Evolutionary conservation across 2,797 vertebrate genomes (phyloP), one percentile per base, ranked within the genome.

Genomic region (Enteromius viviparus): DNA sequence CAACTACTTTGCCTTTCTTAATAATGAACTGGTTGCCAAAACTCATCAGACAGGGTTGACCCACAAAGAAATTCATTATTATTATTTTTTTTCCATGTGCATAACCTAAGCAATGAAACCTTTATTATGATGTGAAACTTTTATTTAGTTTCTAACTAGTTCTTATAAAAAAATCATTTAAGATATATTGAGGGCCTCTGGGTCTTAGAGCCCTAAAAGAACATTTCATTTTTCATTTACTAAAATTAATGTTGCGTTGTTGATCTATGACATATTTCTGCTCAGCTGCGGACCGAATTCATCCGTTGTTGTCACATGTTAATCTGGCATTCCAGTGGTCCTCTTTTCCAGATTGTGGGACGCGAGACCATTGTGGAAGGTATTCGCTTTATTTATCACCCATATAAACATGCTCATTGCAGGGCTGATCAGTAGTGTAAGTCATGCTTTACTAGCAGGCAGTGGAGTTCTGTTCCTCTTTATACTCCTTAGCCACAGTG

Each of bases 401-500:
- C 70, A 81, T 76, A 85, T 82, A 87, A 86, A 83, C 81, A 76
- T 68, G 58, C 76, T 87, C 76, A 47, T 82, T 81, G 82, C 66
- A 78, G 55, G 84, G 82, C 82, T 87, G 85, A 88, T 86, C 87
- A 82, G 80, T 60, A 81, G 87, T 72, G 82, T 85, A 84, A 85
- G 85, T 85, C 81, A 81, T 82, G 79, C 69, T 87, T 71, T 85
- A 84, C 76, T 86, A 66, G 45, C 80, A 83, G 76, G 83, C 87
- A 60, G 76, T 85, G 81, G 88, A 92, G 92, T 92, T 78, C 83
- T 85, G 74, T 93, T 91, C 89, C 88, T 92, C 89, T 91, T 90
- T 88, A 86, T 92, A 90, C 93, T 91, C 91, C 90, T 92, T 87
- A 91, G 90, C 88, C 89, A 89, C 87, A 82, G 88, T 86, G 89